Evolutionary conservation across 2,888 invertebrate species (phyloP).

Genomic region (Uloborus plumipes): DNA sequence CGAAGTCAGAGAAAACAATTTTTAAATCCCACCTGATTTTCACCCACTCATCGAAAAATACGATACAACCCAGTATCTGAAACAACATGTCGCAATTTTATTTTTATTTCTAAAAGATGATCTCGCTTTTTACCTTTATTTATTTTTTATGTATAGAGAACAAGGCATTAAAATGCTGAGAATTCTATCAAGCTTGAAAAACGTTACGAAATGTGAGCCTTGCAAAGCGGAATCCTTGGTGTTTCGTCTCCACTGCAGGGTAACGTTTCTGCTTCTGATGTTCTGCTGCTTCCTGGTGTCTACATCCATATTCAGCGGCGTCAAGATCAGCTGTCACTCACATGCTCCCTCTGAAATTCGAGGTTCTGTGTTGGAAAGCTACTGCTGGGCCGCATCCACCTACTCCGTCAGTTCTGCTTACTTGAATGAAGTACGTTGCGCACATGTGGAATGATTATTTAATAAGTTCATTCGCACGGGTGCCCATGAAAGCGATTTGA

Average conservation of each 20-base stretch:
- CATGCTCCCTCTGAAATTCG: conserved; percentile 76
- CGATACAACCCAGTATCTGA: too few relatives aligned
- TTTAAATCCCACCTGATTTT: too few relatives aligned
- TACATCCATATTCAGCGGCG: conserved; percentile 67
- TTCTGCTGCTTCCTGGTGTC: conserved; percentile 67
- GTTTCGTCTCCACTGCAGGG: conserved; percentile 68
- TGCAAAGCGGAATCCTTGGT: conserved; percentile 66
- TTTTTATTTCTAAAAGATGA: too few relatives aligned
- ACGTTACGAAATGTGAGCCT: conserved; percentile 72
- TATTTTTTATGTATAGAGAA: too few relatives aligned
- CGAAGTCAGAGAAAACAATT: too few relatives aligned
- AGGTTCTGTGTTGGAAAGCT: conserved; percentile 90
- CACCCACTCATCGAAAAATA: too few relatives aligned
- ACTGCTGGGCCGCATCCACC: conserved; percentile 93
- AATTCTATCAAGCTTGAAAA: conserved; percentile 71
- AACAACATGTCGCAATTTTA: too few relatives aligned
- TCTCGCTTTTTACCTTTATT: too few relatives aligned
- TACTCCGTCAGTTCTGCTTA: conserved; percentile 87
- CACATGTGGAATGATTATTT: too few relatives aligned
- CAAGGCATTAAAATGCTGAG: conserved; percentile 82
- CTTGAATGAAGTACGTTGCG: conserved; percentile 78
- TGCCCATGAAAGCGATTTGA: too few relatives aligned
- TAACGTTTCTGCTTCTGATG: conserved; percentile 67
- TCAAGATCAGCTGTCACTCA: conserved; percentile 67
- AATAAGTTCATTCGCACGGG: too few relatives aligned